Evolutionary conservation across 2,888 invertebrate species (phyloP), one percentile per base, ranked within the genome.

Genomic region (Lasiommata megera): DNA sequence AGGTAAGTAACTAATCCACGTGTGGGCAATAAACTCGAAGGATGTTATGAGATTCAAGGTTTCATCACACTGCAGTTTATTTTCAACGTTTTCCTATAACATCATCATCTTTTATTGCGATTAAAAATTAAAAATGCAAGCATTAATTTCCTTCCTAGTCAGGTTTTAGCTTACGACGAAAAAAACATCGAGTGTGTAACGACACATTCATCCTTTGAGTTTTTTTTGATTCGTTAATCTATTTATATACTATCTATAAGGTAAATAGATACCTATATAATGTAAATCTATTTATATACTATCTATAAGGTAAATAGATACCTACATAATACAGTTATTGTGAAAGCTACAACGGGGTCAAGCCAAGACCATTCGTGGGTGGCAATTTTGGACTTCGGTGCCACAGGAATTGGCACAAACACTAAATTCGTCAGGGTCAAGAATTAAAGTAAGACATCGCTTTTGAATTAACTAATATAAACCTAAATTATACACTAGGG

Each of bases 21-120:
- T 2, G 40, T 40, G 18, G 40, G 41, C n/a, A 41, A 44, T 29
- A 44, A 44, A 44, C 44, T 44, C 14, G 28, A 29, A 44, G 28
- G 28, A 44, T 44, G 14, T 44, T 29, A 44, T 12, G 29, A 14
- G 29, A 44, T 34, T 44, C 28, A 8, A 29, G 29, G 23, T 18
- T 29, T 44, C 5, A 3, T 14, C 28, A 12, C 44, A 44, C 44
- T 44, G 44, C 44, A 44, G 12, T 28, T 29, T 44, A 28, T 34
- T 1, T 34, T 23, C 2, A 23, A 23, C 2, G 5, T n/a, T n/a
- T n/a, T 23, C 23, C 23, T 5, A 23, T 23, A 23, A 5, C 23
- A 23, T 23, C 23, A 3, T 5, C 2, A 23, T 23, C 3, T 23
- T 23, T 23, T 23, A 23, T 23, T 23, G 23, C 5, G 23, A 23